Conservation (phyloP, 2,888 invertebrate genomes). For the Dendrolimus pini region DNA sequence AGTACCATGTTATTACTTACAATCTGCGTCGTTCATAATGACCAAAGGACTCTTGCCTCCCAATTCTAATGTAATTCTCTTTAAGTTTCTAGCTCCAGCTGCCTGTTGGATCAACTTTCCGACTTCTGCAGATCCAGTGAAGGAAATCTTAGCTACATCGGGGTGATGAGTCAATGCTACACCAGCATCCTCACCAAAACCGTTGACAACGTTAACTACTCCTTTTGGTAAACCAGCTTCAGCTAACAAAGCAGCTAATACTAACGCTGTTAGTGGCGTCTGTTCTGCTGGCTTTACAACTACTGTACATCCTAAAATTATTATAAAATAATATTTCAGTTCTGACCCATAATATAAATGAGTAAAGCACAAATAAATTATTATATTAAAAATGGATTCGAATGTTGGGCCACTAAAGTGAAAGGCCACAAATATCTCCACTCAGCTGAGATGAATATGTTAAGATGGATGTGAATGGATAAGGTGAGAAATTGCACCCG, state of each 20-base stretch:
- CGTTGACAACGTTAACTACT: conserved; percentile 92
- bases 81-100: conserved; percentile 86
- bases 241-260: conserved; percentile 84
- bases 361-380: background rate
- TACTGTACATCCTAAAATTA: conserved; percentile 80
- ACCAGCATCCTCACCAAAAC: conserved; percentile 86
- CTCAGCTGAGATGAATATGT: too few species aligned
- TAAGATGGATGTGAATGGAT: too few species aligned
- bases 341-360: too few species aligned
- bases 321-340: background rate
- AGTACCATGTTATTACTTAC: conserved; percentile 68
- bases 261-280: conserved; percentile 91
- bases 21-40: conserved; percentile 85
- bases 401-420: background rate
- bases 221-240: conserved; percentile 95
- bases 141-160: conserved; percentile 91
- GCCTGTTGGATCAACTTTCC: conserved; percentile 79
- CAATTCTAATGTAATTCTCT: conserved; percentile 87
- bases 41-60: conserved; percentile 93
- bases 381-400: background rate
- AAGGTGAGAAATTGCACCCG: too few species aligned
- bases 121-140: conserved; percentile 71
- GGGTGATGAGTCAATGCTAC: conserved; percentile 83
- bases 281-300: conserved; percentile 96
- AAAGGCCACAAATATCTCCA: too few species aligned